These are phyloP conservation scores for Coenonympha glycerion DNA, from an alignment of 2,888 invertebrate species.

Conservation along the genomic window DNA sequence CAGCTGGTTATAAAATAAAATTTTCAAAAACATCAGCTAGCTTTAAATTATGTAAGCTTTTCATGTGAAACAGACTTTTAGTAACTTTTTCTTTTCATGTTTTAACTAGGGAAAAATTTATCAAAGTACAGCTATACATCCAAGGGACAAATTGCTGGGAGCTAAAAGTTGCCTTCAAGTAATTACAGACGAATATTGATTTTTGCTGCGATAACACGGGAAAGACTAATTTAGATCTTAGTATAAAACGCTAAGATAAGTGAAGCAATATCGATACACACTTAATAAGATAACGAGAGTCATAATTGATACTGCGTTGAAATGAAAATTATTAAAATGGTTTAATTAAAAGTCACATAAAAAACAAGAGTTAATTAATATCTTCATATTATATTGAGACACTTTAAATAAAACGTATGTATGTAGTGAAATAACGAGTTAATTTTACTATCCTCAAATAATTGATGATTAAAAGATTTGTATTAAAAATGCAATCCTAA, in stretches of 20 bases:
- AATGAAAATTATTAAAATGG: conserved; percentile 7
- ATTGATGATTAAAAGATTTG: no score
- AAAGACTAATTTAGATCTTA: conserved; percentile 48
- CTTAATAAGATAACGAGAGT: conserved; percentile 31
- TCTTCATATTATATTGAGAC: no score
- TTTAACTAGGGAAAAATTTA: conserved; percentile 15
- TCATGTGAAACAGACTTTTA: no score
- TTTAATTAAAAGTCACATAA: conserved; percentile 19
- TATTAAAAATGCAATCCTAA: no score
- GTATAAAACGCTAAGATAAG: conserved; percentile 35
- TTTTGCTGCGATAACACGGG: conserved; percentile 36
- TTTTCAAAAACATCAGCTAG: no score
- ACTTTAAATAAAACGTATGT: no score
- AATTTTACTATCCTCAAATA: no score
- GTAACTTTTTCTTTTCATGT: no score
- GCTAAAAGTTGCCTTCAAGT: conserved; percentile 54
- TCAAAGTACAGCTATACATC: conserved; percentile 16
- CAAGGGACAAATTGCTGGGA: conserved; percentile 44
- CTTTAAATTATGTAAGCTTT: no score
- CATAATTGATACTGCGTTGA: conserved; percentile 21
- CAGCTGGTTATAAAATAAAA: no score
- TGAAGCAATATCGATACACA: conserved; percentile 33
- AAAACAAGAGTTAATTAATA: no score
- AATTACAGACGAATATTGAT: conserved; percentile 39
- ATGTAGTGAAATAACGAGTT: no score